Percentiles rank a stretch among this genome's conserved stretches.
Evolutionary conservation across 2,113 vertebrate genomes (phyloP).

Genomic region (Todiramphus saurophagus): DNA sequence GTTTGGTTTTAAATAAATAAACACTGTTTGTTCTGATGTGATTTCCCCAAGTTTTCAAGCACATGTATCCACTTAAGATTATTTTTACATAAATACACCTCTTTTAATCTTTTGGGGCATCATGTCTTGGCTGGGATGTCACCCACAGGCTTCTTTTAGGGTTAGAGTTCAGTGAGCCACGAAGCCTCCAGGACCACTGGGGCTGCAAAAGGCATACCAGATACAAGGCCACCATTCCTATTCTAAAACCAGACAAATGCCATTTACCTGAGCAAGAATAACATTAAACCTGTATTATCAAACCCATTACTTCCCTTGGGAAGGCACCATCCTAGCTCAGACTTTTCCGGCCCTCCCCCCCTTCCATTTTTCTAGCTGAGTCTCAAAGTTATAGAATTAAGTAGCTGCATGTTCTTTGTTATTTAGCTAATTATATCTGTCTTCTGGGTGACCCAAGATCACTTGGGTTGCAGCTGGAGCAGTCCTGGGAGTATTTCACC

Average conservation of each 20-base stretch:
- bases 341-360: neutral
- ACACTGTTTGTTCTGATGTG: too few species aligned
- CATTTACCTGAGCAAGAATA: neutral
- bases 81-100: too few species aligned
- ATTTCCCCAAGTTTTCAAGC: too few species aligned
- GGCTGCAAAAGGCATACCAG: too few species aligned
- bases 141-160: too few species aligned
- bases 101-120: too few species aligned
- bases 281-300: neutral
- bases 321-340: neutral
- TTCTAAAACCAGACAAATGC: neutral
- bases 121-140: too few species aligned
- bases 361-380: neutral
- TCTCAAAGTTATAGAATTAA: neutral
- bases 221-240: neutral
- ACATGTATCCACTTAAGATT: too few species aligned
- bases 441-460: neutral
- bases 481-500: neutral
- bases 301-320: accelerated
- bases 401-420: neutral
- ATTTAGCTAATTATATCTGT: neutral
- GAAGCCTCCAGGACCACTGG: too few species aligned
- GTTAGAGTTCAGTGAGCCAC: too few species aligned
- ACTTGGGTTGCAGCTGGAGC: neutral
- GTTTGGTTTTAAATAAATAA: too few species aligned